Base-by-base conservation (phyloP, 2,888 invertebrate species). In the Drosophila neoperkinsi region DNA sequence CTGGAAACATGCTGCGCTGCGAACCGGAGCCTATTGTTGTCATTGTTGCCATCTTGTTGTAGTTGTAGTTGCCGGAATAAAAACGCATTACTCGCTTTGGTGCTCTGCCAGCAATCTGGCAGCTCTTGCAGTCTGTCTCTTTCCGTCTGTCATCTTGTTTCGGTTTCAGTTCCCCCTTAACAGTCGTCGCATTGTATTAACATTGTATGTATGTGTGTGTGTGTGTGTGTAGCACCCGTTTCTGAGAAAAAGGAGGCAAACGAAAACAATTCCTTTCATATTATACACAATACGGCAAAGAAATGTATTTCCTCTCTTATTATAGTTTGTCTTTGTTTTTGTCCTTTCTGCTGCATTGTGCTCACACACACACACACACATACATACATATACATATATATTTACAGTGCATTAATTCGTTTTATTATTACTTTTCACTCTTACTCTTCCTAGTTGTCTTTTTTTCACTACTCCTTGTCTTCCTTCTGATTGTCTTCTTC, bases 21-120 rank as follows among this genome's bases (percentile, higher is more conserved):
- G 71, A 64, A 10, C 55, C 18, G 55, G 55, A 62, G 60, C 61
- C 81, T 86, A 81, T 83, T 86, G 87, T 83, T 86, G 74, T 78
- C 81, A 83, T 81, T 83, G 81, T 83, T 83, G 67, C 83, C 64
- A 74, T 80, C 73, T 82, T 72, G 55, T 67, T 52, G 63, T 60
- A 72, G 64, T 69, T 64, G 50, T 61, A 68, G 65, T 74, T 69
- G 53, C 57, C 63, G 68, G 41, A 61, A 71, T 62, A 25, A 55
- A 21, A 25, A 50, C 18, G 7, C 30, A n/a, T 31, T 52, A 13
- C 7, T 30, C 49, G 52, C 56, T 62, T 71, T 78, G 64, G 61
- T 56, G 55, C 58, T 55, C 43, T 18, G 51, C 50, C 46, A 43
- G 38, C 57, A 36, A 58, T 71, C 43, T 51, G 63, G 57, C 60